Evolutionary conservation across 2,113 vertebrate genomes (phyloP), one percentile per base, ranked within the genome.

Genomic region (Limnothrissa miodon): DNA sequence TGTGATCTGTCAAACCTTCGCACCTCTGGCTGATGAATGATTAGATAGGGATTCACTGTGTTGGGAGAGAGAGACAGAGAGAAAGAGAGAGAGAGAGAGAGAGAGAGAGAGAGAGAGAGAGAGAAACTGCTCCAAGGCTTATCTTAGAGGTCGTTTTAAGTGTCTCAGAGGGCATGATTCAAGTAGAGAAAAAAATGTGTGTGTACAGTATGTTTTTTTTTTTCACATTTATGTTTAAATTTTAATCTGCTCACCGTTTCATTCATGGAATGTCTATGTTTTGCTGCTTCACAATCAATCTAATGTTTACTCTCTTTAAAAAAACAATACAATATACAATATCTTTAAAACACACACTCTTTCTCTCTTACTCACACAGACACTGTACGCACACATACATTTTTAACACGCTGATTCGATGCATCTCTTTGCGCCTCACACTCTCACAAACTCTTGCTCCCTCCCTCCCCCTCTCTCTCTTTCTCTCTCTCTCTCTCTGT

Each of bases 341-440:
- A 9, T n/a, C 56, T 59, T 23, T 15, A 10, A 48, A 10, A 48
- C 46, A 48, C 21, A 59, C 59, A 9, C 59, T 25, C n/a, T 66
- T 7, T 29, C 59, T 11, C 59, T 10, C n/a, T 11, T n/a, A n/a
- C 5, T 25, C 59, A 33, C 59, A 66, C 66, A 17, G 1, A 4
- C 10, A 19, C 25, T n/a, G 36, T 11, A 74, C 66, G 36, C 33
- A 36, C 0, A 74, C 62, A 70, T 0, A 70, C 66, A 36, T 66
- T 66, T 66, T n/a, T 33, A 66, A 66, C 59, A 66, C 59, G 29
- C 59, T 66, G 59, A 66, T 66, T 66, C 59, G 33, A n/a, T 33
- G 3, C 66, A 74, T 13, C 66, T 82, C 80, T 81, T 19, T 82
- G 56, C 66, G 74, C 79, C 39, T 51, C 13, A 82, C 45, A 80